Conservation (phyloP, 2,797 vertebrate species). For the Urosaurus nigricauda region DNA sequence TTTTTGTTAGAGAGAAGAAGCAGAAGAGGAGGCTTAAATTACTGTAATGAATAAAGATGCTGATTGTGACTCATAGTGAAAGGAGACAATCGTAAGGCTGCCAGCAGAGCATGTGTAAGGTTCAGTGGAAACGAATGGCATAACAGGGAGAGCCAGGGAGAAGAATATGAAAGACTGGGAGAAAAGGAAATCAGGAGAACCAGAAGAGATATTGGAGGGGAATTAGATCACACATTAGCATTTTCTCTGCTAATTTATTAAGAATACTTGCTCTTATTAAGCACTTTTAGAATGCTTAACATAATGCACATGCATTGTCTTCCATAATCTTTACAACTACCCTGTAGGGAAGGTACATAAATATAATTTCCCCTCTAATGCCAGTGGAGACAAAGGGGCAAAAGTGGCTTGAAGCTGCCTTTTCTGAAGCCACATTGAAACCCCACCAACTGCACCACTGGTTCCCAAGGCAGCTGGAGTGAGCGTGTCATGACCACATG, state of each 20-base stretch:
- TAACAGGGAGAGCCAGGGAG: background rate
- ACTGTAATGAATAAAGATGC: slow-evolving; percentile 10
- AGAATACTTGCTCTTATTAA: background rate
- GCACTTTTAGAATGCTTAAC: background rate
- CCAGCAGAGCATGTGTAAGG: slow-evolving; percentile 7
- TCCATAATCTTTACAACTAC: background rate
- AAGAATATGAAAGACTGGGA: background rate
- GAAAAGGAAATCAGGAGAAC: background rate
- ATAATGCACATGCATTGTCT: background rate
- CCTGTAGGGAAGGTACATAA: background rate
- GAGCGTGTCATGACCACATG: too few relatives aligned
- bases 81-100: slow-evolving; percentile 6
- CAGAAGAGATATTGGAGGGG: background rate
- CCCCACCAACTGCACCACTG: too few relatives aligned
- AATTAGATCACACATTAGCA: slow-evolving; percentile 2
- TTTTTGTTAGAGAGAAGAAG: background rate
- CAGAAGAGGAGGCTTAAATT: background rate
- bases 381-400: too few relatives aligned
- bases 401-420: too few relatives aligned
- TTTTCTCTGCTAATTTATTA: background rate
- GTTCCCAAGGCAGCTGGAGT: too few relatives aligned
- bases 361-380: background rate
- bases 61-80: background rate
- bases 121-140: background rate
- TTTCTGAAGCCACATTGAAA: too few relatives aligned